Conservation (phyloP, 2,113 vertebrate genomes). For the Pampusana beccarii region DNA sequence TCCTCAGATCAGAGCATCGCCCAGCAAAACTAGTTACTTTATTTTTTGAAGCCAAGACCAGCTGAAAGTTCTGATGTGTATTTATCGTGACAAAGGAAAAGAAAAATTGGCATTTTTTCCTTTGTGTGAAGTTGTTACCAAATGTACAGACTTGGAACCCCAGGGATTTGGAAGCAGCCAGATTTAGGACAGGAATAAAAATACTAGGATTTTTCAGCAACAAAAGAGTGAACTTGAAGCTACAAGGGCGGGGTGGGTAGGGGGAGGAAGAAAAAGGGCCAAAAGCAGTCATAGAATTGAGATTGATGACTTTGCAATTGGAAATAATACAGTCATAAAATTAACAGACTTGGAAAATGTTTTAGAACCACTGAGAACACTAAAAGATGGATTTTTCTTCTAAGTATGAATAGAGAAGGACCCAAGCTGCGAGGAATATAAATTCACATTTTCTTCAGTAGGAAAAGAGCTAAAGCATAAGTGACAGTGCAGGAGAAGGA, state of each 20-base stretch:
- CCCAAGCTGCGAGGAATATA: neutral
- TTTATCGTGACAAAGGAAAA: slow-evolving; percentile 76
- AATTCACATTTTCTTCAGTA: neutral
- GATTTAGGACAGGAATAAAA: slow-evolving; percentile 76
- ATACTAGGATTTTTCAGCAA: slow-evolving; percentile 74
- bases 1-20: neutral
- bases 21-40: neutral
- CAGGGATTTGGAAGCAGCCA: slow-evolving; percentile 73
- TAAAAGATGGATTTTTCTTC: neutral
- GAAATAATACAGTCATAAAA: slow-evolving; percentile 23
- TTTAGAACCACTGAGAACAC: neutral
- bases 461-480: neutral
- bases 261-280: neutral
- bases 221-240: slow-evolving; percentile 71
- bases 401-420: neutral
- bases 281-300: slow-evolving; percentile 51
- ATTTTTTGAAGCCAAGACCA: slow-evolving; percentile 54
- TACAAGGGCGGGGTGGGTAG: neutral
- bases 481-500: neutral
- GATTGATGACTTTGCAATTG: slow-evolving; percentile 35
- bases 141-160: slow-evolving; percentile 77
- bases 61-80: slow-evolving; percentile 70
- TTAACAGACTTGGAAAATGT: neutral
- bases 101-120: slow-evolving; percentile 67
- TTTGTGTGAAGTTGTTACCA: slow-evolving; percentile 81